A percentile compares a stretch with the other conserved stretches of the same genome.
Conservation (phyloP, 2,888 invertebrate species). For the Isoperla grammatica region DNA sequence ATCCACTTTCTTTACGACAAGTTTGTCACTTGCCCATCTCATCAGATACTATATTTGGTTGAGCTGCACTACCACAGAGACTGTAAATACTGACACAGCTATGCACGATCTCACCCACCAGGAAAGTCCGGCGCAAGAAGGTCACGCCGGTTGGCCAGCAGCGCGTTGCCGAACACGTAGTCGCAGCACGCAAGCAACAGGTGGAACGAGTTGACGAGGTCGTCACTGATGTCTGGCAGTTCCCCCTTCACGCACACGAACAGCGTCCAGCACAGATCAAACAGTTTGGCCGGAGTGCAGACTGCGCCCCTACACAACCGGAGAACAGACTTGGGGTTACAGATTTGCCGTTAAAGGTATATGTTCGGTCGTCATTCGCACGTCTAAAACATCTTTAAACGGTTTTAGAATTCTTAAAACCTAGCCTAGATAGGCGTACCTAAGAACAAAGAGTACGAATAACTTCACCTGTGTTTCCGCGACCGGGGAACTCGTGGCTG, state of each 20-base stretch:
- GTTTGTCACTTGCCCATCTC: too few relatives aligned
- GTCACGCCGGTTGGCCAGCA: slow-evolving; percentile 72
- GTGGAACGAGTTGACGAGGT: slow-evolving; percentile 92
- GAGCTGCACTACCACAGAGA: too few relatives aligned
- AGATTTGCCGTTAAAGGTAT: too few relatives aligned
- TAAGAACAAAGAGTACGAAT: too few relatives aligned
- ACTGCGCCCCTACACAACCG: slow-evolving; percentile 57
- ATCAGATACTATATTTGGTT: too few relatives aligned
- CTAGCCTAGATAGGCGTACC: too few relatives aligned
- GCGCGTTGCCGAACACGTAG: slow-evolving; percentile 81
- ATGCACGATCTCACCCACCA: slow-evolving; percentile 48
- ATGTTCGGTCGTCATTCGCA: too few relatives aligned
- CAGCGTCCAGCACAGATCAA: slow-evolving; percentile 91
- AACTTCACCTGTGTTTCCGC: slow-evolving; percentile 54
- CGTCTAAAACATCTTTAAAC: too few relatives aligned
- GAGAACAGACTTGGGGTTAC: not conserved
- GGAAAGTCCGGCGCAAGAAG: slow-evolving; percentile 78
- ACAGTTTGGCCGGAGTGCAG: slow-evolving; percentile 76
- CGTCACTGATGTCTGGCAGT: slow-evolving; percentile 80
- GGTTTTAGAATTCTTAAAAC: too few relatives aligned
- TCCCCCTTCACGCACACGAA: slow-evolving; percentile 86
- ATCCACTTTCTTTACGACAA: too few relatives aligned
- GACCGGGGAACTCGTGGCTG: slow-evolving; percentile 51
- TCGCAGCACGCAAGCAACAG: slow-evolving; percentile 87
- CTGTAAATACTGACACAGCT: too few relatives aligned